These are phyloP conservation scores for Triops cancriformis DNA, from an alignment of 1,140 invertebrate genomes.

Conservation along the genomic window DNA sequence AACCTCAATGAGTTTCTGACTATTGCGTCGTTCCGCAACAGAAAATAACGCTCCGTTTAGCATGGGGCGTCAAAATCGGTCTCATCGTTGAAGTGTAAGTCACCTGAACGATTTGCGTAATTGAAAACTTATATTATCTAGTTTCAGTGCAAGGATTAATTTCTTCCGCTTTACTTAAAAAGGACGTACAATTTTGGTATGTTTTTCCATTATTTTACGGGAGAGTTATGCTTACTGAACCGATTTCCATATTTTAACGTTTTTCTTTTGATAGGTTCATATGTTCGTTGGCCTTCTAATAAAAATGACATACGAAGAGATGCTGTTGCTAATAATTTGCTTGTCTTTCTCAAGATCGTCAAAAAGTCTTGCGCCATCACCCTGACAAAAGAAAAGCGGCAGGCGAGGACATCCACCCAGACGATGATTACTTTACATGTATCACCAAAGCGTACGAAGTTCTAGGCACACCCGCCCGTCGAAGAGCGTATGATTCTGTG, in stretches of 20 bases:
- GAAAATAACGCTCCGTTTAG: too few relatives aligned
- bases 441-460: slow-evolving; percentile 97
- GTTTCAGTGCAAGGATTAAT: too few relatives aligned
- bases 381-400: slow-evolving; percentile 89
- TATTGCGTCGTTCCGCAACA: too few relatives aligned
- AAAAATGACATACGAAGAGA: background rate
- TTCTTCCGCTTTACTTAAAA: too few relatives aligned
- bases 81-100: too few relatives aligned
- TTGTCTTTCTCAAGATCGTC: slow-evolving; percentile 48
- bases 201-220: slow-evolving; percentile 11
- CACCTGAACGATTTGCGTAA: too few relatives aligned
- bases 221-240: background rate
- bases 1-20: too few relatives aligned
- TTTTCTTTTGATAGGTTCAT: background rate
- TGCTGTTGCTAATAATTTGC: slow-evolving; percentile 9
- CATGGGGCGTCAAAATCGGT: too few relatives aligned
- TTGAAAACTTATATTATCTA: too few relatives aligned
- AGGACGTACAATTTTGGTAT: too few relatives aligned
- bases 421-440: slow-evolving; percentile 96
- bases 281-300: too few relatives aligned
- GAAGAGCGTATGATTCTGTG: slow-evolving; percentile 89
- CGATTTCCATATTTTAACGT: background rate
- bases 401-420: slow-evolving; percentile 70
- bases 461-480: slow-evolving; percentile 66
- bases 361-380: slow-evolving; percentile 90